Evolutionary conservation across 2,888 invertebrate genomes (phyloP).

Genomic region (Ormyrus nitidulus): DNA sequence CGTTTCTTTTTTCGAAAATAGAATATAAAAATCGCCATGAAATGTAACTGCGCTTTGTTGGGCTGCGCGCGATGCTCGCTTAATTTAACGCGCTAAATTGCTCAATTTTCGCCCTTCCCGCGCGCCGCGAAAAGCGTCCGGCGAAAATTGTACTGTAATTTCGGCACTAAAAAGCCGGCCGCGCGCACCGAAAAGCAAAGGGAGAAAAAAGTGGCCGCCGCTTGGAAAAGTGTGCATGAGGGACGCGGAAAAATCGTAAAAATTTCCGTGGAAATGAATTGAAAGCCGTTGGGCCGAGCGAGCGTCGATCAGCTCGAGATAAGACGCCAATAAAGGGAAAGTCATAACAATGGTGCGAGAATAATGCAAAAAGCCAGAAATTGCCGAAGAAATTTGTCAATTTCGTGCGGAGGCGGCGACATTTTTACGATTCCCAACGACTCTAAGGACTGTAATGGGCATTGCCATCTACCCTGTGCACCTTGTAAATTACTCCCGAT

Average conservation of each 20-base stretch:
- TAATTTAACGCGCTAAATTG: slow-evolving; percentile 1
- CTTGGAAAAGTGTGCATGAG: not conserved
- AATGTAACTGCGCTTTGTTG: not conserved
- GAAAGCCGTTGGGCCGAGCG: slow-evolving; percentile 23
- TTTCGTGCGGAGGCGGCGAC: no score
- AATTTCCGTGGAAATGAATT: slow-evolving; percentile 47
- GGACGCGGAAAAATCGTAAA: slow-evolving; percentile 31
- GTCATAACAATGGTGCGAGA: slow-evolving; percentile 42
- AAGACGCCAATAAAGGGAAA: slow-evolving; percentile 42
- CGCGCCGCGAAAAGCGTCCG: not conserved
- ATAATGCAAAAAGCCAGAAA: not conserved
- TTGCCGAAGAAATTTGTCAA: no score
- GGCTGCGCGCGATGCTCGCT: not conserved
- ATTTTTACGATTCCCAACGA: no score
- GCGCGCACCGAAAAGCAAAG: not conserved
- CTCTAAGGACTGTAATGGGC: no score
- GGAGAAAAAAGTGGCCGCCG: not conserved
- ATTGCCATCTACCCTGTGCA: no score
- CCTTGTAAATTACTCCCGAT: no score
- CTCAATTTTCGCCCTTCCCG: slow-evolving; percentile 7
- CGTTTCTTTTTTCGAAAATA: not conserved
- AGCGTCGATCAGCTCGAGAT: slow-evolving; percentile 34
- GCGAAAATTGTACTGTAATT: slow-evolving; percentile 3
- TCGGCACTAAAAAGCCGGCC: not conserved
- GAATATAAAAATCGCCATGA: slow-evolving; percentile 7